phyloP scores from a whole-genome alignment of 1,140 invertebrate genomes.

The Lucilia sericata region DNA sequence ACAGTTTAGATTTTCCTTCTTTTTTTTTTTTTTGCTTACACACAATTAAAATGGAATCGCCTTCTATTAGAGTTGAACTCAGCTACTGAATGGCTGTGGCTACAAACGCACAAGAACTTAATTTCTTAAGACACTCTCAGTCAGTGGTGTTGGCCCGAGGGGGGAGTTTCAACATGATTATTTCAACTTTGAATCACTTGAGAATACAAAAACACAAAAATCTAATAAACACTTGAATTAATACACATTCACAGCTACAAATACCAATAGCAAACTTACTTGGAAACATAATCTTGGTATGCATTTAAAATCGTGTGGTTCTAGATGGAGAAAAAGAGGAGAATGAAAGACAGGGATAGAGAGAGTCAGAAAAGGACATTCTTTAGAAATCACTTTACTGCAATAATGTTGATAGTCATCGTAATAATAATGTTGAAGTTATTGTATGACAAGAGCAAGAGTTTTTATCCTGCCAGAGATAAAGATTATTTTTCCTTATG shows the following conservation, averaged over 20 bases:
- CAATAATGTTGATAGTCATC: not conserved
- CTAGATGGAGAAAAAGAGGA: not conserved
- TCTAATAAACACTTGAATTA: conserved; percentile 12
- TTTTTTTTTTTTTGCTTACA: not conserved
- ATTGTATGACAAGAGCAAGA: not conserved
- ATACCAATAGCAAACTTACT: not conserved
- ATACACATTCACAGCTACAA: not conserved
- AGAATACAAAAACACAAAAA: not conserved
- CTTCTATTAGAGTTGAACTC: not conserved
- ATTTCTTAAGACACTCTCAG: not conserved
- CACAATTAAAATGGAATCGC: conserved; percentile 8
- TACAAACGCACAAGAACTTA: not conserved
- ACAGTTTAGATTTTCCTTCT: not conserved
- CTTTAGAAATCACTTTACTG: not conserved
- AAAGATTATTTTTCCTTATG: not conserved
- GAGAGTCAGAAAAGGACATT: not conserved
- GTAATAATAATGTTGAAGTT: conserved; percentile 1
- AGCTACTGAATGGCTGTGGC: not conserved
- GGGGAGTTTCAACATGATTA: no score
- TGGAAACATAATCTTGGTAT: not conserved
- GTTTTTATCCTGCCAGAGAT: not conserved
- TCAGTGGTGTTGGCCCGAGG: not conserved
- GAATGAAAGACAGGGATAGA: not conserved
- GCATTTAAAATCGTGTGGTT: not conserved
- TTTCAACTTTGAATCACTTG: not conserved